Evolutionary conservation across 2,797 vertebrate genomes (phyloP).

Genomic region (Adrianichthys oophorus): DNA sequence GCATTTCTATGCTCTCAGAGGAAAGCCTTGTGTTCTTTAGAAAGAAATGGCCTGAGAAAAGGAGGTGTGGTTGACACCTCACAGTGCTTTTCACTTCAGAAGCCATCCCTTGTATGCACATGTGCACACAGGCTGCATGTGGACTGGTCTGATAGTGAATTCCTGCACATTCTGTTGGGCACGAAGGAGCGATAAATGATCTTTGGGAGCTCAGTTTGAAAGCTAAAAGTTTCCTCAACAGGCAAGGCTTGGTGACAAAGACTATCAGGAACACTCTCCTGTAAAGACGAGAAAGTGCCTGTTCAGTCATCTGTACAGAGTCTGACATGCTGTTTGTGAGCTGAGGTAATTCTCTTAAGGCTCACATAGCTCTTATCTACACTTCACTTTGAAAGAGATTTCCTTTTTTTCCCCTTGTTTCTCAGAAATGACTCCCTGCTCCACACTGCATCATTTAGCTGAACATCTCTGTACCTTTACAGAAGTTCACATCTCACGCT

Average conservation of each 20-base stretch:
- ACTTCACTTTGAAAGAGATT: conserved; percentile 38
- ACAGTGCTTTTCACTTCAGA: background rate
- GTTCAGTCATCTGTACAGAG: conserved; percentile 29
- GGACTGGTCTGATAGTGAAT: conserved; percentile 26
- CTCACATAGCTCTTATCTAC: conserved; percentile 32
- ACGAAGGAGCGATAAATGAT: conserved; percentile 18
- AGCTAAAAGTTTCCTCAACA: conserved; percentile 34
- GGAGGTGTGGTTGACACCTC: conserved; percentile 25
- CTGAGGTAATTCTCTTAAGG: conserved; percentile 31
- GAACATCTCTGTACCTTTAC: conserved; percentile 19
- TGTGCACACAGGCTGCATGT: conserved; percentile 1
- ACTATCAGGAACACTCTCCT: conserved; percentile 13
- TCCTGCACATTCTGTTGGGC: background rate
- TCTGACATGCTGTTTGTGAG: conserved; percentile 42
- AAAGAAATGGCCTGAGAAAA: no score
- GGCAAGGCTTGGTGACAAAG: conserved; percentile 11
- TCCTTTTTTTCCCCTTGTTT: conserved; percentile 26
- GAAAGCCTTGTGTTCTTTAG: no score
- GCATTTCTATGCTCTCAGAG: no score
- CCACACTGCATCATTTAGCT: conserved; percentile 1
- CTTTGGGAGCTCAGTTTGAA: conserved; percentile 16
- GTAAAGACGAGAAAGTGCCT: conserved; percentile 20
- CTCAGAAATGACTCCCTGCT: conserved; percentile 23
- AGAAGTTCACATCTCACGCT: background rate
- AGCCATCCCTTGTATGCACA: conserved; percentile 2